Evolutionary conservation across 2,797 vertebrate species (phyloP).

Genomic region (Tragopan temminckii): DNA sequence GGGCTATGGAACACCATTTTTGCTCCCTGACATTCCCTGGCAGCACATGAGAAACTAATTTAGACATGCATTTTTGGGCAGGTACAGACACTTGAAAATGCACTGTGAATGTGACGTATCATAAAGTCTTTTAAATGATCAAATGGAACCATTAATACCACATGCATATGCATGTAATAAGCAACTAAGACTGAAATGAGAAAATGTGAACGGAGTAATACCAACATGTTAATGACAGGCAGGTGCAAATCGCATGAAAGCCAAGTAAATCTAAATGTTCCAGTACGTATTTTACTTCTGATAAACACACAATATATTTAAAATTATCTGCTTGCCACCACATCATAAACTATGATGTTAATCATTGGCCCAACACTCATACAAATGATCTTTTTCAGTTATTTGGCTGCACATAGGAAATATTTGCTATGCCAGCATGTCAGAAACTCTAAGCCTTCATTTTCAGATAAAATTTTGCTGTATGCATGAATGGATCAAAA

Average conservation of each 20-base stretch:
- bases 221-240: not conserved
- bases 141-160: not conserved
- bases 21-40: not conserved
- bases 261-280: not conserved
- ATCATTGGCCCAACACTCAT: not conserved
- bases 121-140: not conserved
- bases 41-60: not conserved
- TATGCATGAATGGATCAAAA: not conserved
- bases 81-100: not conserved
- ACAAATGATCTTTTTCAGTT: not conserved
- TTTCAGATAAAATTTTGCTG: not conserved
- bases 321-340: not conserved
- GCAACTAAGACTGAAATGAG: not conserved
- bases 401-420: not conserved
- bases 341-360: not conserved
- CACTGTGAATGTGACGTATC: too few relatives aligned
- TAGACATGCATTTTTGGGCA: not conserved
- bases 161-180: not conserved
- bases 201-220: not conserved
- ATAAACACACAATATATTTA: not conserved
- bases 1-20: not conserved
- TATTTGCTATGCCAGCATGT: conserved; percentile 13
- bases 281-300: not conserved
- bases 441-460: conserved; percentile 16
- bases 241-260: not conserved